These are phyloP conservation scores for Saccostrea cuccullata DNA, from an alignment of 1,140 invertebrate genomes.

Conservation along the genomic window DNA sequence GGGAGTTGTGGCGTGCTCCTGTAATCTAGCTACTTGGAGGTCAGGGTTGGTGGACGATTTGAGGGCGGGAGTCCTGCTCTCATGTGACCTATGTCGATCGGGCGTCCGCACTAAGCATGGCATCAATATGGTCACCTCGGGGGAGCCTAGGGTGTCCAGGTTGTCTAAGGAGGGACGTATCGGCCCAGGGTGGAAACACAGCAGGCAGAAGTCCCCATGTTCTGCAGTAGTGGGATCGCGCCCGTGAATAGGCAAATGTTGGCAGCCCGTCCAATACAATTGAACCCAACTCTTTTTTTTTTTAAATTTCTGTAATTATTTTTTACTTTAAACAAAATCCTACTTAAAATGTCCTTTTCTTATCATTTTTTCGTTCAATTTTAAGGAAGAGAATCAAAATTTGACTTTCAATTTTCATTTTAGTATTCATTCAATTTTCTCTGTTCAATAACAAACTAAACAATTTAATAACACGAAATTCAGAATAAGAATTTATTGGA, in stretches of 20 bases:
- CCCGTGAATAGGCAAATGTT: conserved; percentile 91
- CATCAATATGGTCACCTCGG: conserved; percentile 91
- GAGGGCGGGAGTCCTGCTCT: conserved; percentile 85
- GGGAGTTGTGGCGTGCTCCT: conserved; percentile 63
- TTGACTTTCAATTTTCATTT: no score
- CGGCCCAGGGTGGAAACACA: conserved; percentile 97
- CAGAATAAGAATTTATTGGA: no score
- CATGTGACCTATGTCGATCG: conserved; percentile 80
- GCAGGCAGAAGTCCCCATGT: conserved; percentile 98
- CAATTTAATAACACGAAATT: no score
- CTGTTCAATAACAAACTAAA: no score
- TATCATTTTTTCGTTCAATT: no score
- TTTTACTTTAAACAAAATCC: no score
- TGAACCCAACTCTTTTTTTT: conserved; percentile 88
- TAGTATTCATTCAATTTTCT: no score
- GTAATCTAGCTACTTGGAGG: conserved; percentile 61
- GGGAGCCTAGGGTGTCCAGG: conserved; percentile 90
- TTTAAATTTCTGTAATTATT: no score
- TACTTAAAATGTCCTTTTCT: no score
- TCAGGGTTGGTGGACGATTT: conserved; percentile 85
- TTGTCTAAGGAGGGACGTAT: conserved; percentile 93
- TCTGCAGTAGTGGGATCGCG: conserved; percentile 98
- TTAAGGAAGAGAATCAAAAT: no score
- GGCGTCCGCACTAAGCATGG: conserved; percentile 85
- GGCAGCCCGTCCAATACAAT: conserved; percentile 91